These are phyloP conservation scores for Loxodonta africana DNA, from an alignment of 2,113 vertebrate species.

Conservation along the genomic window DNA sequence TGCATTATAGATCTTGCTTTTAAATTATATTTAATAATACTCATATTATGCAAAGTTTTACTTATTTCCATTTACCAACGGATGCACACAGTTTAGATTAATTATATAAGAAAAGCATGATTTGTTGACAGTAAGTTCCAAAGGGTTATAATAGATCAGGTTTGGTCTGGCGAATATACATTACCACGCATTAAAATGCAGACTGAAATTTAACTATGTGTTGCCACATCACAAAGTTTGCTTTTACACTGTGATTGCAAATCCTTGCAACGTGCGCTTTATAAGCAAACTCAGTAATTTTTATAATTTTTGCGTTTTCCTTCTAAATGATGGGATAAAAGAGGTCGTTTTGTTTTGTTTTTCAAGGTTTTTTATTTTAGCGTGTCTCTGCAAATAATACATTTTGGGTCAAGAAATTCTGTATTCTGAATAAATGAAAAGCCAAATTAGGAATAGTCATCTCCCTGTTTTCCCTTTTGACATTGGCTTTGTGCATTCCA, in stretches of 20 bases:
- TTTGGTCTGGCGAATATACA: neutral
- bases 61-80: conserved; percentile 62
- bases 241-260: neutral
- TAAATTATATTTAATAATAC: conserved; percentile 60
- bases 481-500: neutral
- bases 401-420: conserved; percentile 48
- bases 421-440: conserved; percentile 65
- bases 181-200: conserved; percentile 1
- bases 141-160: neutral
- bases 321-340: conserved; percentile 47
- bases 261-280: neutral
- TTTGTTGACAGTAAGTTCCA: conserved; percentile 65
- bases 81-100: conserved; percentile 62
- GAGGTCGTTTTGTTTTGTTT: neutral
- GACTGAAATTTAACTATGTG: neutral
- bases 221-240: neutral
- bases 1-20: conserved; percentile 13
- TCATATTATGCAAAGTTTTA: conserved; percentile 49
- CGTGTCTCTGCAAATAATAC: conserved; percentile 47
- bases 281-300: conserved; percentile 59
- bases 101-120: conserved; percentile 68
- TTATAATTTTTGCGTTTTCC: conserved; percentile 61
- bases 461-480: neutral
- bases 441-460: neutral
- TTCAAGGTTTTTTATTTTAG: neutral